Conservation (phyloP, 23 tunicate species). For the Styela plicata region DNA sequence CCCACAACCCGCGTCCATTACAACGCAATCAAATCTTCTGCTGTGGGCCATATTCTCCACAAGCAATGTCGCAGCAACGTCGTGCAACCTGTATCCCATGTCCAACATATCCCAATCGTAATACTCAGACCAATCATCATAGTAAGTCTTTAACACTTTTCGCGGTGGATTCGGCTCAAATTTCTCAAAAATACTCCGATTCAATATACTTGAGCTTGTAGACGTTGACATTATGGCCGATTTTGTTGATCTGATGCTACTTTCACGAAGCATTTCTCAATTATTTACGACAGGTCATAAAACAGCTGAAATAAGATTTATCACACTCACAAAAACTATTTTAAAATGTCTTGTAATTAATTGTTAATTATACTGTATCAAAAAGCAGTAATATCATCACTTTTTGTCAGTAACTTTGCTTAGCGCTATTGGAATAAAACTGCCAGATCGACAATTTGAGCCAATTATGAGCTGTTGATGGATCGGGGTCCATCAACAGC, state of each 20-base stretch:
- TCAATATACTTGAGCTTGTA: constrained; percentile 4
- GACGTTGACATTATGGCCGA: background rate
- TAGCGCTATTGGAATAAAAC: no score
- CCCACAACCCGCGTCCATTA: constrained; percentile 20
- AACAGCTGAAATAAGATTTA: no score
- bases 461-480: no score
- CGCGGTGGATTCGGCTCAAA: background rate
- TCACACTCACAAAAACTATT: no score
- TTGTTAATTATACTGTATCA: no score
- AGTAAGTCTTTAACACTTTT: background rate
- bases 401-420: no score
- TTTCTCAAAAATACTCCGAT: constrained; percentile 12
- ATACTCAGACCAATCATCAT: constrained; percentile 11
- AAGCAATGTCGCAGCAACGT: constrained; percentile 6
- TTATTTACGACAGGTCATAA: no score
- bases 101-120: constrained; percentile 23
- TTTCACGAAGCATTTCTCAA: background rate
- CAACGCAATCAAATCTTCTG: constrained; percentile 3
- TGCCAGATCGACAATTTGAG: no score
- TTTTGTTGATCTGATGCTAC: background rate
- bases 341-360: no score
- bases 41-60: constrained; percentile 20
- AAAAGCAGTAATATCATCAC: no score
- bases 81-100: constrained; percentile 26
- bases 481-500: no score